Evolutionary conservation across 2,888 invertebrate species (phyloP).

Genomic region (Polydesmus complanatus): DNA sequence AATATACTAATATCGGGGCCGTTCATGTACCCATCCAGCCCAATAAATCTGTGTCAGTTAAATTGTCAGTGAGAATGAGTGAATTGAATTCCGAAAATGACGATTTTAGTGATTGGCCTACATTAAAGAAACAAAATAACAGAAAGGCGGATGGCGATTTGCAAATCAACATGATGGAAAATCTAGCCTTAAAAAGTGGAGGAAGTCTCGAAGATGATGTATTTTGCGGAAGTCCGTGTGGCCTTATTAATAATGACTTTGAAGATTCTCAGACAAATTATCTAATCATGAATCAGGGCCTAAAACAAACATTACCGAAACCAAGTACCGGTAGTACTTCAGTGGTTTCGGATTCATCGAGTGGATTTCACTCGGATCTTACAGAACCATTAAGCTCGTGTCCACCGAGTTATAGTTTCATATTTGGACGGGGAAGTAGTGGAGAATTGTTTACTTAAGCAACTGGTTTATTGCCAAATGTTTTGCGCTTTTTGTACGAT

Average conservation of each 20-base stretch:
- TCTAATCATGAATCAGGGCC: neutral
- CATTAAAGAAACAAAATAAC: neutral
- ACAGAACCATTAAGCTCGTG: slow-evolving; percentile 9
- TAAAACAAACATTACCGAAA: neutral
- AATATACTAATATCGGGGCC: neutral
- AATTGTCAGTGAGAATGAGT: neutral
- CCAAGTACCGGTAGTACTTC: slow-evolving; percentile 11
- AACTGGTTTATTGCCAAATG: too few relatives aligned
- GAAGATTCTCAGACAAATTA: slow-evolving; percentile 2
- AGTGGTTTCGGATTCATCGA: slow-evolving; percentile 14
- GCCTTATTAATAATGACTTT: neutral
- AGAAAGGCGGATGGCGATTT: neutral
- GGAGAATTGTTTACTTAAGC: neutral
- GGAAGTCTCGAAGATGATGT: neutral
- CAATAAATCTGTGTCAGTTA: neutral
- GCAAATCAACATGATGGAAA: neutral
- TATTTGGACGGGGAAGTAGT: slow-evolving; percentile 7
- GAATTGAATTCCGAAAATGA: neutral
- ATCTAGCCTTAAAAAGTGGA: neutral
- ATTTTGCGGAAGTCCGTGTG: slow-evolving; percentile 8
- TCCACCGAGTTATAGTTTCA: slow-evolving; percentile 14
- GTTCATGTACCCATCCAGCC: too few relatives aligned
- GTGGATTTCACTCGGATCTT: slow-evolving; percentile 18
- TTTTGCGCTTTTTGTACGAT: too few relatives aligned
- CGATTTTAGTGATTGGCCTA: neutral